Percentiles rank a stretch among this genome's conserved stretches.
Conservation (phyloP, 1,140 invertebrate species). For the Zaprionus africanus region DNA sequence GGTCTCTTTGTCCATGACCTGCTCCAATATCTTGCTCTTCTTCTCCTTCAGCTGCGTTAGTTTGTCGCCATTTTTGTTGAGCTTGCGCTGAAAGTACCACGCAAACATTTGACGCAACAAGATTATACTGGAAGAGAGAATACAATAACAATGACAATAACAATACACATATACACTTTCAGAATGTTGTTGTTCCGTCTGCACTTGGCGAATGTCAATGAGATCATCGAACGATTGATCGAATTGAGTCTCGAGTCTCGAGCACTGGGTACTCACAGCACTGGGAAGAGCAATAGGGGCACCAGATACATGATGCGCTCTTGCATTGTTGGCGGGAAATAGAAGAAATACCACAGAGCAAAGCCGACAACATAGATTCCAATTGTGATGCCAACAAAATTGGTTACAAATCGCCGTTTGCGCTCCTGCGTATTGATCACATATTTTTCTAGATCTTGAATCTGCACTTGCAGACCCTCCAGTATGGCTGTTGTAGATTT, state of each 20-base stretch:
- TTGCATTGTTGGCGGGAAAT: constrained; percentile 88
- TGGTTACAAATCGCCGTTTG: constrained; percentile 91
- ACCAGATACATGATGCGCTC: constrained; percentile 89
- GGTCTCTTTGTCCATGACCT: constrained; percentile 98
- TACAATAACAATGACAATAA: constrained; percentile 16
- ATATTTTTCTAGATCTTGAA: constrained; percentile 92
- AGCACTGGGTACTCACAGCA: constrained; percentile 89
- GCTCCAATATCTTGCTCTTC: constrained; percentile 95
- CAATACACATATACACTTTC: not conserved
- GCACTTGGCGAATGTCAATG: constrained; percentile 19
- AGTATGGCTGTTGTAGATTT: constrained; percentile 91
- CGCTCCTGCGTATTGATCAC: constrained; percentile 90
- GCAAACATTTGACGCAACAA: constrained; percentile 91
- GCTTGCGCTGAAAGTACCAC: constrained; percentile 94
- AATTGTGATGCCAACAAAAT: constrained; percentile 92
- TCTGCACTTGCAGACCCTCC: constrained; percentile 92
- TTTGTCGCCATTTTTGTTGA: constrained; percentile 91
- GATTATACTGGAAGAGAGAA: constrained; percentile 88
- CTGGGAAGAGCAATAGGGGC: constrained; percentile 90
- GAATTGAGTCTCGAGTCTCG: not conserved
- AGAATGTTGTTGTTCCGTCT: not conserved
- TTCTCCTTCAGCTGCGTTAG: constrained; percentile 90
- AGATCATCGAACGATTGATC: constrained; percentile 36
- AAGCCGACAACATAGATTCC: constrained; percentile 91
- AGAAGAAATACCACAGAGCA: constrained; percentile 91